Percentiles rank a stretch among this genome's conserved stretches.
Evolutionary conservation across 2,113 vertebrate genomes (phyloP).

Genomic region (Dolichallabes microphthalmus): DNA sequence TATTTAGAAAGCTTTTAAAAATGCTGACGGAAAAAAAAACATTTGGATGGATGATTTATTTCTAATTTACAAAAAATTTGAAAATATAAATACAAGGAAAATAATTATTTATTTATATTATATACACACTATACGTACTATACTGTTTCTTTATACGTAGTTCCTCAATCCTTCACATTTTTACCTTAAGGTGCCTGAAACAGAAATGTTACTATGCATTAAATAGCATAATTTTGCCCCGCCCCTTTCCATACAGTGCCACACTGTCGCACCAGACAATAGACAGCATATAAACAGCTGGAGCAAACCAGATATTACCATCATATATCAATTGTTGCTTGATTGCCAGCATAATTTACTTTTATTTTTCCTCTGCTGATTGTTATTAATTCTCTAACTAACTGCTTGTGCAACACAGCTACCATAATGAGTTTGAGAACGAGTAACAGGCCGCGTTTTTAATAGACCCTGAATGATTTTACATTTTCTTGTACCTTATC

Average conservation of each 20-base stretch:
- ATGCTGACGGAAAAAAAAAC: neutral
- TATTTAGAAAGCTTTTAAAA: neutral
- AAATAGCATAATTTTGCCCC: neutral
- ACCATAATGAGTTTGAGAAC: too few relatives aligned
- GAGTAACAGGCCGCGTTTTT: too few relatives aligned
- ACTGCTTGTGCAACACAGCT: too few relatives aligned
- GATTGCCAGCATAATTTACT: too few relatives aligned
- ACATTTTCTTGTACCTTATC: too few relatives aligned
- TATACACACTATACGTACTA: neutral
- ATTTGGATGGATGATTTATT: neutral
- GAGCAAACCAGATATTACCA: neutral
- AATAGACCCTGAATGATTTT: too few relatives aligned
- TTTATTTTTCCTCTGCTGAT: neutral
- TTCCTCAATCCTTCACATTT: neutral
- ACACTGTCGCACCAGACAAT: neutral
- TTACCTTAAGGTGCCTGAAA: neutral
- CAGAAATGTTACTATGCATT: neutral
- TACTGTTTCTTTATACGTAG: neutral
- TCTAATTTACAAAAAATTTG: neutral
- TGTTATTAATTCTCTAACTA: too few relatives aligned
- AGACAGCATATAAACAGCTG: neutral
- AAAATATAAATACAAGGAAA: too few relatives aligned
- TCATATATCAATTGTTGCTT: neutral
- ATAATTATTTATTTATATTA: neutral
- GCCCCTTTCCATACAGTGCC: neutral